These are phyloP conservation scores for Lasius platythorax DNA, from an alignment of 2,888 invertebrate species.

Conservation along the genomic window DNA sequence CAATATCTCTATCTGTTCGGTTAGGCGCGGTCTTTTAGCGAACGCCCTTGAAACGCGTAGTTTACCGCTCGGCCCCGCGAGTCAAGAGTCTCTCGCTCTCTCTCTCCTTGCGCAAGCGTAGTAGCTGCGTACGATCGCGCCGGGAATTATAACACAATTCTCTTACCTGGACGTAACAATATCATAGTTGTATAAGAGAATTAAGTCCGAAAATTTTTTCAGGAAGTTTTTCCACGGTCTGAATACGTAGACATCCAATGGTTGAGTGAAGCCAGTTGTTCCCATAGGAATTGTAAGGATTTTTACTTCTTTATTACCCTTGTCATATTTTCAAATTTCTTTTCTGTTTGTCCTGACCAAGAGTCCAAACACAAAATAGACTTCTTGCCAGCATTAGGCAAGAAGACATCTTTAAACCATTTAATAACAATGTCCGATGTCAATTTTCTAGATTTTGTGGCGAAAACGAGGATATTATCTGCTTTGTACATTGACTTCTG, in stretches of 20 bases:
- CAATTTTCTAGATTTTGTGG: background rate
- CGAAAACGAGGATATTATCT: slow-evolving; percentile 2
- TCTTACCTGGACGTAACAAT: background rate
- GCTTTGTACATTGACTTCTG: background rate
- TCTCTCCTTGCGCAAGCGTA: too few relatives aligned
- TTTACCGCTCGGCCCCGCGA: too few relatives aligned
- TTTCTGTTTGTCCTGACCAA: slow-evolving; percentile 10
- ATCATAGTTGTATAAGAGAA: slow-evolving; percentile 17
- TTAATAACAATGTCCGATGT: background rate
- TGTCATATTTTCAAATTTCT: slow-evolving; percentile 9
- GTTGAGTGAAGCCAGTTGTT: slow-evolving; percentile 14
- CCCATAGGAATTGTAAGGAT: background rate
- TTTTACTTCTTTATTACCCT: slow-evolving; percentile 10
- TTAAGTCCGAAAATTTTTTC: slow-evolving; percentile 12
- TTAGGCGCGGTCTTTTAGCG: too few relatives aligned
- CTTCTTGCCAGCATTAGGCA: background rate
- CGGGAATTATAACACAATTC: too few relatives aligned
- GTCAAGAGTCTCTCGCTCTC: too few relatives aligned
- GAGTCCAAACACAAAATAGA: background rate
- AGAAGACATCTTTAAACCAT: slow-evolving; percentile 12
- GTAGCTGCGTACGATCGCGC: too few relatives aligned
- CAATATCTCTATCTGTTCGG: too few relatives aligned
- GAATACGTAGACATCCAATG: slow-evolving; percentile 17
- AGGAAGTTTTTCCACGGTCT: background rate
- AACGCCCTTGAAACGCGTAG: too few relatives aligned